Percentiles rank a stretch among this genome's conserved stretches.
Evolutionary conservation across 1,140 invertebrate genomes (phyloP).

Genomic region (Armadillidium nasatum): DNA sequence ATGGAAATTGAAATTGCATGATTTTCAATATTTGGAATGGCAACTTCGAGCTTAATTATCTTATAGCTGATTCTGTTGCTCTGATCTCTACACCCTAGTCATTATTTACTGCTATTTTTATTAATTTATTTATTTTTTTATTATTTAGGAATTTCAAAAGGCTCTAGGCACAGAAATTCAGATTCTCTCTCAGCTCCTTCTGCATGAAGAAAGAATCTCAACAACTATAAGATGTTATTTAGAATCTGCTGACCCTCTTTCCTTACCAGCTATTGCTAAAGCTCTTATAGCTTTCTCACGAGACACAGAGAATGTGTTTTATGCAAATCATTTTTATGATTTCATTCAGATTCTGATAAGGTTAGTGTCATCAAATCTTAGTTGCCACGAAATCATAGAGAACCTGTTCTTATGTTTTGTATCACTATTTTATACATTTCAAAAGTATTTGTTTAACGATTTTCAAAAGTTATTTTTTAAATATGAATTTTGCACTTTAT

Average conservation of each 20-base stretch:
- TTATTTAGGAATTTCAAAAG: conserved; percentile 17
- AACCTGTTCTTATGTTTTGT: conserved; percentile 25
- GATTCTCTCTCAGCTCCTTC: not conserved
- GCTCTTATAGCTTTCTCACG: conserved; percentile 18
- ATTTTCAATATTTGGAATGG: not conserved
- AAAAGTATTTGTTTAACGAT: conserved; percentile 12
- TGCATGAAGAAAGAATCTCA: conserved; percentile 3
- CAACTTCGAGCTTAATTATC: not conserved
- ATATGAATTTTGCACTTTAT: conserved; percentile 15
- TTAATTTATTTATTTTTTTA: not conserved
- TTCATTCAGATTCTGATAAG: conserved; percentile 17
- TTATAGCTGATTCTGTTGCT: not conserved
- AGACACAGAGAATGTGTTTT: conserved; percentile 23
- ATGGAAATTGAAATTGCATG: not conserved
- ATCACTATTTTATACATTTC: conserved; percentile 19
- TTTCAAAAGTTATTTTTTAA: conserved; percentile 19
- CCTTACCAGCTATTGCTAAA: conserved; percentile 10
- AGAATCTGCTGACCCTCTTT: not conserved
- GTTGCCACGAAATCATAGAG: conserved; percentile 24
- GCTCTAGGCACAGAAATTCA: conserved; percentile 19
- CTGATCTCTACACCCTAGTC: not conserved
- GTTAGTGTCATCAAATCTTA: not conserved
- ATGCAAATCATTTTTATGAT: conserved; percentile 24
- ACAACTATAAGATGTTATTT: not conserved
- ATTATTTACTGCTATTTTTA: not conserved